Evolutionary conservation across 2,888 invertebrate genomes (phyloP).

Genomic region (Hartigia nigra): DNA sequence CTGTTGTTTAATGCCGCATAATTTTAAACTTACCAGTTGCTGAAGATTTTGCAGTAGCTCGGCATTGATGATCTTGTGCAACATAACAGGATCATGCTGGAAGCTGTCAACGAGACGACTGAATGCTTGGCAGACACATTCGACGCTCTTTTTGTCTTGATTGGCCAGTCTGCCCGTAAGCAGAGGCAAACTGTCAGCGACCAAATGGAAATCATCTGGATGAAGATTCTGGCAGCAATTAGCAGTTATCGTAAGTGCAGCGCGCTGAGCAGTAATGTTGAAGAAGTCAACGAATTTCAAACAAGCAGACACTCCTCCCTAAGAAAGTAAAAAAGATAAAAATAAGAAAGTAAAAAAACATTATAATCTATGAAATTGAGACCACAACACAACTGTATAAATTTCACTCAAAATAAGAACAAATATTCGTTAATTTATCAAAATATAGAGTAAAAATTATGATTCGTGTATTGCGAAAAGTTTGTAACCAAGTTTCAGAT

Average conservation of each 20-base stretch:
- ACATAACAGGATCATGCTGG: slow-evolving; percentile 87
- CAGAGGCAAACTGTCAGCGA: slow-evolving; percentile 87
- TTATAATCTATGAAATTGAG: background rate
- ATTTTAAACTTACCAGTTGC: slow-evolving; percentile 76
- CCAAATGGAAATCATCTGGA: slow-evolving; percentile 93
- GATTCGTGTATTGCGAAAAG: background rate
- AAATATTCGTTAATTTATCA: background rate
- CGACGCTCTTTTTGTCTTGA: slow-evolving; percentile 98
- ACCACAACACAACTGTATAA: background rate
- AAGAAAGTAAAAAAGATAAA: slow-evolving; percentile 46
- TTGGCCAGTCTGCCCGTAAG: slow-evolving; percentile 83
- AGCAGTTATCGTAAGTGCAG: slow-evolving; percentile 95
- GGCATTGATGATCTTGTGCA: slow-evolving; percentile 94
- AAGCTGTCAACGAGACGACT: slow-evolving; percentile 96
- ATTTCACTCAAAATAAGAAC: background rate
- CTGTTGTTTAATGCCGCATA: background rate
- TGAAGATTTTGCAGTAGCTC: slow-evolving; percentile 93
- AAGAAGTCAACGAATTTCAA: slow-evolving; percentile 98
- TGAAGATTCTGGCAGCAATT: slow-evolving; percentile 97
- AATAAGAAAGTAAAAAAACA: slow-evolving; percentile 1
- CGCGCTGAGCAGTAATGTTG: slow-evolving; percentile 96
- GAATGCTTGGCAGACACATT: slow-evolving; percentile 96
- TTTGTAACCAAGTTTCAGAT: background rate
- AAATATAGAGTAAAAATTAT: background rate
- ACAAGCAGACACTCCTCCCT: slow-evolving; percentile 96